Conservation (phyloP, 2,888 invertebrate species). For the Ashinkailepas kermadecensis region DNA sequence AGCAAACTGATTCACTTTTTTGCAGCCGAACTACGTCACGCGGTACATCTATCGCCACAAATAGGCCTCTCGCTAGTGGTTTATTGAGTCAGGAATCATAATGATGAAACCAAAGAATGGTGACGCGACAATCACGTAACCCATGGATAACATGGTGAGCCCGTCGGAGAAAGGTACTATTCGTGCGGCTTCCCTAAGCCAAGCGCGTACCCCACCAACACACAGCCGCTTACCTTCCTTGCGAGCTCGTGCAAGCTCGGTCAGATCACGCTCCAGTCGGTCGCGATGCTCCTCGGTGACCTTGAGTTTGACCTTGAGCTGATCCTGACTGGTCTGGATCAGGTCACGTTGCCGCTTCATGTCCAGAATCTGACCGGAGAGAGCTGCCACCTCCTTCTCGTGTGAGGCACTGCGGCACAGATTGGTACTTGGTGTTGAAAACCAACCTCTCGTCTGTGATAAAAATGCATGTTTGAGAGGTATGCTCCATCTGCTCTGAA, state of each 20-base stretch:
- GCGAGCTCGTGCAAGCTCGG: neutral
- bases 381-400: neutral
- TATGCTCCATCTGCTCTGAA: too few relatives aligned
- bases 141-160: too few relatives aligned
- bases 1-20: too few relatives aligned
- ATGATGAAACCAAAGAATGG: neutral
- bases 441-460: too few relatives aligned
- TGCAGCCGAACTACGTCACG: too few relatives aligned
- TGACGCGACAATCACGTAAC: too few relatives aligned
- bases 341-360: conserved; percentile 44
- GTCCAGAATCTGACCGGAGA: neutral
- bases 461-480: too few relatives aligned
- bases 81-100: neutral
- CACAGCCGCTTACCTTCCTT: neutral
- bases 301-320: neutral
- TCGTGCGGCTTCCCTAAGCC: too few relatives aligned
- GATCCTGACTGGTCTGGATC: conserved; percentile 62
- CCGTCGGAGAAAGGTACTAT: too few relatives aligned
- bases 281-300: conserved; percentile 37
- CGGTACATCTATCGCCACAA: too few relatives aligned
- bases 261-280: conserved; percentile 68
- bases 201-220: neutral
- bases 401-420: neutral
- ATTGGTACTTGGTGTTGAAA: too few relatives aligned
- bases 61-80: too few relatives aligned